These are phyloP conservation scores for Ochropleura leucogaster DNA, from an alignment of 2,888 invertebrate genomes.

Conservation along the genomic window DNA sequence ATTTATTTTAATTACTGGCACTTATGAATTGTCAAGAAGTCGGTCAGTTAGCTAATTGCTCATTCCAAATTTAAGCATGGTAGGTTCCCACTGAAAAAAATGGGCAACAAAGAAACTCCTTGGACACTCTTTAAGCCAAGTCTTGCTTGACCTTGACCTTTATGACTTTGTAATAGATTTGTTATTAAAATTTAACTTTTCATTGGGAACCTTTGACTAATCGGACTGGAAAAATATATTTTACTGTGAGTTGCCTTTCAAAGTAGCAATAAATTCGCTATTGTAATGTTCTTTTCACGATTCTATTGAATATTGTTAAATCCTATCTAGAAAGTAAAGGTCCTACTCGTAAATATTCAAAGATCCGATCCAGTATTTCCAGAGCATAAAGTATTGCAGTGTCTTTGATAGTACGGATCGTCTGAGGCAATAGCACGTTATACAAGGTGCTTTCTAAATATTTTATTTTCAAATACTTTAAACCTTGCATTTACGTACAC, in stretches of 20 bases:
- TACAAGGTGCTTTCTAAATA: constrained; percentile 30
- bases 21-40: background rate
- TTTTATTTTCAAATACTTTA: constrained; percentile 34
- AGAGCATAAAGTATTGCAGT: constrained; percentile 40
- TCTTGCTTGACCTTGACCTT: background rate
- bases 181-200: background rate
- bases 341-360: constrained; percentile 47
- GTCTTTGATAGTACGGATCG: constrained; percentile 36
- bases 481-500: constrained; percentile 8
- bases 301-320: constrained; percentile 16
- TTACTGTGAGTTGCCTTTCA: background rate
- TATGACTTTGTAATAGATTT: background rate
- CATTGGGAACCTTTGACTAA: background rate
- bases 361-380: constrained; percentile 38
- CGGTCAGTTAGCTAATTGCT: background rate
- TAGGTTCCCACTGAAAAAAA: background rate
- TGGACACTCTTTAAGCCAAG: background rate
- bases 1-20: constrained; percentile 8
- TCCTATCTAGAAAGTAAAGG: constrained; percentile 28
- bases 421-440: constrained; percentile 21
- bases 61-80: background rate
- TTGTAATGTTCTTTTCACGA: constrained; percentile 14
- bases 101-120: constrained; percentile 1
- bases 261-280: constrained; percentile 14
- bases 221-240: background rate